phyloP scores from a whole-genome alignment of 2,113 vertebrate species.

The Leucopsar rothschildi region DNA sequence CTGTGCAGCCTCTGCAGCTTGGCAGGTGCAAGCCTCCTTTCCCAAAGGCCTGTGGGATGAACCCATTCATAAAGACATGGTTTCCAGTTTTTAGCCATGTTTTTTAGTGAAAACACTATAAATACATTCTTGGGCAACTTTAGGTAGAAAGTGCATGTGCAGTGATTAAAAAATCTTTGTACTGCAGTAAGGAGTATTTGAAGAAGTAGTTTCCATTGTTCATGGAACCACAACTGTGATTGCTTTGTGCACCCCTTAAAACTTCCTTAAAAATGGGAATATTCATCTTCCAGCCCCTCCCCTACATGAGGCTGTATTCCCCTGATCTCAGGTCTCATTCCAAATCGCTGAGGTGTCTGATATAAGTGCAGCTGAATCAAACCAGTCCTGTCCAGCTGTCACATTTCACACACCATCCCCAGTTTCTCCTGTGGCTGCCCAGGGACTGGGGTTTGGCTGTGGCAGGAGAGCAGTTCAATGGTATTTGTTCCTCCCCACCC shows the following conservation, averaged over 20 bases:
- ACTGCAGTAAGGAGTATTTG: background rate
- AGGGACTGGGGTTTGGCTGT: background rate
- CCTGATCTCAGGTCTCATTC: accelerated
- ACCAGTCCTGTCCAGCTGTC: background rate
- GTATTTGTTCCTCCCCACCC: accelerated
- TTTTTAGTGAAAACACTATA: background rate
- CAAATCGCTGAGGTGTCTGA: background rate
- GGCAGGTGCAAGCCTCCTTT: accelerated
- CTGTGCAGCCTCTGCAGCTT: accelerated
- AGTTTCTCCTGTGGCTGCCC: background rate
- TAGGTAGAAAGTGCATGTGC: constrained; percentile 51
- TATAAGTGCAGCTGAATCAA: background rate
- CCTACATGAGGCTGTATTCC: accelerated
- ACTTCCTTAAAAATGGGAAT: background rate
- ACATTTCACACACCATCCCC: background rate
- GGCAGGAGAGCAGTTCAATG: background rate
- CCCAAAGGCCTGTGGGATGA: background rate
- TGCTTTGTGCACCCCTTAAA: background rate
- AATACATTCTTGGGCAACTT: background rate
- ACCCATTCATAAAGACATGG: background rate
- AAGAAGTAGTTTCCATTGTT: background rate
- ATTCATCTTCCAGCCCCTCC: accelerated
- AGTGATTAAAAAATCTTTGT: background rate
- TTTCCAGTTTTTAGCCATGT: background rate
- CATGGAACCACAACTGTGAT: accelerated